Base-by-base conservation (phyloP, 2,113 vertebrate species). In the Noctilio leporinus region DNA sequence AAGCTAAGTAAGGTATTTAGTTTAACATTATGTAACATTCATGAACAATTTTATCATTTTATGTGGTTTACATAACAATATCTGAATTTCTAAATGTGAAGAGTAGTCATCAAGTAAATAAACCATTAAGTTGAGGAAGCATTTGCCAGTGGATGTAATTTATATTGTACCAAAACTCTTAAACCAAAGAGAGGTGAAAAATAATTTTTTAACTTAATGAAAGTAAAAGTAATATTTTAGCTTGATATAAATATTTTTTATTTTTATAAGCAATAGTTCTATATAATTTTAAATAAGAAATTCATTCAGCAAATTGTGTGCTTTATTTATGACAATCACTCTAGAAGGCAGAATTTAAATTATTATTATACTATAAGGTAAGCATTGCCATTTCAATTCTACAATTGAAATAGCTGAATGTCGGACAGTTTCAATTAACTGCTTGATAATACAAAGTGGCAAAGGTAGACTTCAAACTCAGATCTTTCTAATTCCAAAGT, bases 171-270 rank as follows among this genome's bases (percentile, higher is more conserved):
- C 19, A 59, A 90, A 59, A 2, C 19, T 81, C 26, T 59, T 64
- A 85, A 95, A 49, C 30, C 17, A 82, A 78, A 89, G 47, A 76
- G 15, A 80, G 6, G 35, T 72, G 10, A 70, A 84, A 83, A 86
- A 26, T 72, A 76, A 75, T 51, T 87, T 87, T 57, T 75, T 85
- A 51, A 51, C 49, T 47, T 94, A 55, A 78, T 73, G 26, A 91
- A 89, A 69, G 19, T 17, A 88, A 94, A 93, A 85, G 10, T 69
- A 81, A 38, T 75, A 72, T 88, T 94, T 86, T 90, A 86, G 5
- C 59, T 76, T 80, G 26, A 84, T 17, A 59, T 64, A 5, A 75
- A 28, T 70, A 73, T 87, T 64, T 4, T 26, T 19, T 10, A 84
- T 5, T 70, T 93, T 92, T 64, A 35, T 67, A 93, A 87, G 59